A percentile compares a stretch with the other conserved stretches of the same genome.
Conservation (phyloP, 2,888 invertebrate genomes). For the Eupithecia vulgata region DNA sequence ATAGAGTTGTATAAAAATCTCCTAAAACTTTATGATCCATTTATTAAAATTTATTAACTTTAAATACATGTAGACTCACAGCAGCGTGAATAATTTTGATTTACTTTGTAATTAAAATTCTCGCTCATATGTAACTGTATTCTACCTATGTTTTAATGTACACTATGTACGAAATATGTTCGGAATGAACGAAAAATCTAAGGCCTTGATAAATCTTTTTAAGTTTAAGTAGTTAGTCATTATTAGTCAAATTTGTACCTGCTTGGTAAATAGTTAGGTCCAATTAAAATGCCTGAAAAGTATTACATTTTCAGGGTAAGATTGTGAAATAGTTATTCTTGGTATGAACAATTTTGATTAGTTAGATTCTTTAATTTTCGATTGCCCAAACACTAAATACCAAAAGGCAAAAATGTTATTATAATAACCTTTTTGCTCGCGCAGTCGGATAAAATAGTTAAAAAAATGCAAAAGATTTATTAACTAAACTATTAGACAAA, state of each 20-base stretch:
- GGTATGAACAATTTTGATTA: slow-evolving; percentile 34
- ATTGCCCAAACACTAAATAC: slow-evolving; percentile 16
- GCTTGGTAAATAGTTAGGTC: slow-evolving; percentile 47
- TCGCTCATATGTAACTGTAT: slow-evolving; percentile 45
- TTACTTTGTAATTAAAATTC: slow-evolving; percentile 58
- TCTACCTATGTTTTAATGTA: slow-evolving; percentile 49
- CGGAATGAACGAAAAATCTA: slow-evolving; percentile 36
- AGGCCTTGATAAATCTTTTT: slow-evolving; percentile 34
- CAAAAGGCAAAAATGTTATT: background rate
- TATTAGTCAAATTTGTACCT: slow-evolving; percentile 52
- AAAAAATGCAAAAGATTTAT: slow-evolving; percentile 17
- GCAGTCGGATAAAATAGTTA: background rate
- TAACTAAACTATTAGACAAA: slow-evolving; percentile 27
- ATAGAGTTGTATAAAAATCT: slow-evolving; percentile 49
- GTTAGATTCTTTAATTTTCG: slow-evolving; percentile 10
- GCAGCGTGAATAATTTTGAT: slow-evolving; percentile 62
- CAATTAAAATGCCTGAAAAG: slow-evolving; percentile 45
- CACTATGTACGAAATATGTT: slow-evolving; percentile 50
- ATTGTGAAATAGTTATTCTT: slow-evolving; percentile 22
- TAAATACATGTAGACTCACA: slow-evolving; percentile 51
- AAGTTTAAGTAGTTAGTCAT: slow-evolving; percentile 29
- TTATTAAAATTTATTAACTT: slow-evolving; percentile 47
- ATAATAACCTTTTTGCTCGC: background rate
- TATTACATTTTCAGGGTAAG: slow-evolving; percentile 30
- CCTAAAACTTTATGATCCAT: slow-evolving; percentile 59